Conservation (phyloP, 1,140 invertebrate species). For the Mercenaria mercenaria region DNA sequence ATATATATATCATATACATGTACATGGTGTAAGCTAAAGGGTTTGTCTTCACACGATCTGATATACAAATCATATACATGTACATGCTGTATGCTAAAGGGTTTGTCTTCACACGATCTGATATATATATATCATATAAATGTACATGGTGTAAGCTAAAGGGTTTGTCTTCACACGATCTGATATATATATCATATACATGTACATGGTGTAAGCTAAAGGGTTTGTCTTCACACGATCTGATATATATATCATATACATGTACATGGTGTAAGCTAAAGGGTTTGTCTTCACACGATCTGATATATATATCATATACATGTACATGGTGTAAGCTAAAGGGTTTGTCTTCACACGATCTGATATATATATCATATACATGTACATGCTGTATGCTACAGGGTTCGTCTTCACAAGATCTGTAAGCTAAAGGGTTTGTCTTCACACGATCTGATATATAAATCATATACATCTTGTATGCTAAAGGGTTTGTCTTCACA, state of each 20-base stretch:
- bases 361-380: slow-evolving; percentile 76
- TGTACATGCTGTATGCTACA: slow-evolving; percentile 90
- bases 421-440: slow-evolving; percentile 89
- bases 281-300: slow-evolving; percentile 88
- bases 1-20: slow-evolving; percentile 54
- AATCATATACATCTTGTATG: slow-evolving; percentile 85
- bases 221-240: slow-evolving; percentile 88
- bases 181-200: slow-evolving; percentile 76
- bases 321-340: slow-evolving; percentile 90
- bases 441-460: slow-evolving; percentile 87
- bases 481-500: slow-evolving; percentile 89
- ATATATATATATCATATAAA: slow-evolving; percentile 52
- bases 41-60: slow-evolving; percentile 88
- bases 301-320: slow-evolving; percentile 76
- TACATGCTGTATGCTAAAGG: slow-evolving; percentile 90
- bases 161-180: slow-evolving; percentile 88
- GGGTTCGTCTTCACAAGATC: slow-evolving; percentile 88
- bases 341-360: slow-evolving; percentile 88
- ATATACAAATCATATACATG: slow-evolving; percentile 55
- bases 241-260: slow-evolving; percentile 76
- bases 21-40: slow-evolving; percentile 90
- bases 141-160: slow-evolving; percentile 90
- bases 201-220: slow-evolving; percentile 90
- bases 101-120: slow-evolving; percentile 88
- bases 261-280: slow-evolving; percentile 90